Conservation (phyloP, 2,888 invertebrate genomes). For the Andrena praecox region DNA sequence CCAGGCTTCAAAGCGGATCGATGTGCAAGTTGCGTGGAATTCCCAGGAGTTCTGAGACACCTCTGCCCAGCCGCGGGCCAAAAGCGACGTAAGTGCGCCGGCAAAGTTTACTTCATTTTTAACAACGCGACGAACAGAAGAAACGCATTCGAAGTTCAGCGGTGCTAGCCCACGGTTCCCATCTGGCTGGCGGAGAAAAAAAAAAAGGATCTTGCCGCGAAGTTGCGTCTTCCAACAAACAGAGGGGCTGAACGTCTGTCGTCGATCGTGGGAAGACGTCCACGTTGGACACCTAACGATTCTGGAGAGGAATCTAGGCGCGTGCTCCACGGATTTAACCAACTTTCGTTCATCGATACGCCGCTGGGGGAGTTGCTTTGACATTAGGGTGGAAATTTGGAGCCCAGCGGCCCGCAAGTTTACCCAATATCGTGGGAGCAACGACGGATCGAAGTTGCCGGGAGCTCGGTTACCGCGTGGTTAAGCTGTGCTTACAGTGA, state of each 20-base stretch:
- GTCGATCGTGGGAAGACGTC: not conserved
- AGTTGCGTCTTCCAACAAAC: not conserved
- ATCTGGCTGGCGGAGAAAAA: not conserved
- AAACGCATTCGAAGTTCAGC: constrained; percentile 66
- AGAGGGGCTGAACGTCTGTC: not conserved
- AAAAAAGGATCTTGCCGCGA: constrained; percentile 9
- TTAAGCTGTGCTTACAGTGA: constrained; percentile 19
- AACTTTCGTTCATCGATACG: constrained; percentile 30
- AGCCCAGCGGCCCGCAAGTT: constrained; percentile 50
- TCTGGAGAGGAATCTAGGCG: not conserved
- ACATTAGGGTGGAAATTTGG: constrained; percentile 51
- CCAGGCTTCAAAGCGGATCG: constrained; percentile 21
- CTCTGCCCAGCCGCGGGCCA: constrained; percentile 46
- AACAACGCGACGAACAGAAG: constrained; percentile 66
- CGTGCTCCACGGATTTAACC: not conserved
- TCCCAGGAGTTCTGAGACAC: constrained; percentile 44
- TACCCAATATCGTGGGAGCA: constrained; percentile 58
- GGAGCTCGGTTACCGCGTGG: constrained; percentile 41
- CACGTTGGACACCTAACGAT: not conserved
- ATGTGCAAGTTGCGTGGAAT: constrained; percentile 46
- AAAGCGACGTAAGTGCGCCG: constrained; percentile 61
- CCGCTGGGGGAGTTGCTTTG: constrained; percentile 36
- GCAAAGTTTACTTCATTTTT: constrained; percentile 66
- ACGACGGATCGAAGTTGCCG: constrained; percentile 52
- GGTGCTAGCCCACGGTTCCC: constrained; percentile 9